Evolutionary conservation across 2,888 invertebrate genomes (phyloP), one percentile per base, ranked within the genome.

Genomic region (Thymelicus acteon): DNA sequence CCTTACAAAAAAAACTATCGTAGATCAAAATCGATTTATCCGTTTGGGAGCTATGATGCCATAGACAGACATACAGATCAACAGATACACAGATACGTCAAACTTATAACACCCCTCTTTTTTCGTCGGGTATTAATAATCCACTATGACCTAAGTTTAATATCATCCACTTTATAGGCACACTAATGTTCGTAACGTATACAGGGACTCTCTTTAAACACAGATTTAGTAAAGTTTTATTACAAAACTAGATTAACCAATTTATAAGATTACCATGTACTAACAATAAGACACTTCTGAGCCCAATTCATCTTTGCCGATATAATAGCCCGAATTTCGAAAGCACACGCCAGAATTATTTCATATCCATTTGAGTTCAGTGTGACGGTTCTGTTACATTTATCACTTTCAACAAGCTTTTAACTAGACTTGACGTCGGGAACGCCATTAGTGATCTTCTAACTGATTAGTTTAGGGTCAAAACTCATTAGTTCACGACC

Each of bases 291-390:
- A n/a, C 49, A 39, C 47, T 19, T 63, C 69, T 63, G 10, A 13
- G 6, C 7, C 3, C 0, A 13, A 8, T 12, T 69, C 47, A 57
- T 69, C 69, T 63, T n/a, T 69, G 58, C 10, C 15, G 2, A 12
- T 58, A 58, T 69, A 63, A 63, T 49, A 63, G 49, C 63, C 40
- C n/a, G 48, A 69, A 58, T 69, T 64, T 40, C 57, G 48, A 63
- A 69, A 69, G 63, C 63, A 49, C 63, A 64, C 58, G 63, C 63
- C 69, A 63, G 69, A 69, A 69, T 64, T 70, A 64, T 70, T 70
- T 60, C 63, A 70, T 64, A 64, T 70, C 63, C 63, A 60, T 62
- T 63, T 58, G 68, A 68, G 63, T 24, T 58, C 58, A 44, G 68
- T 62, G 58, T 58, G 63, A 48, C 48, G 58, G 57, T 69, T 57